Base-by-base conservation (phyloP, 2,797 vertebrate species). In the Tauraco hartlaubi region DNA sequence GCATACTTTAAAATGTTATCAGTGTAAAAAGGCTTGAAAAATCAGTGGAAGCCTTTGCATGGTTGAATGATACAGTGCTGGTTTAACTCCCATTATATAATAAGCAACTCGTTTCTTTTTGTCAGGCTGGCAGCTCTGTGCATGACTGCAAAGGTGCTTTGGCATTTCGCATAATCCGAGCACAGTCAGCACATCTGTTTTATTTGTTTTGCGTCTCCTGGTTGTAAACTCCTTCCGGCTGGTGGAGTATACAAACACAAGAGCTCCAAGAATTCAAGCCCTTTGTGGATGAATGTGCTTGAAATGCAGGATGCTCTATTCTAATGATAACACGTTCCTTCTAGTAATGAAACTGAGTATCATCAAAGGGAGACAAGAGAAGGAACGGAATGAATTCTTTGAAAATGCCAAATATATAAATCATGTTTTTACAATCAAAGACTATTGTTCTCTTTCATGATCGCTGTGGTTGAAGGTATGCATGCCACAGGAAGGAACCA, bases 371-470 rank as follows among this genome's bases (percentile, higher is more conserved):
- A 84, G 58, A 35, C 59, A 31, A 44, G 33, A 79, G 46, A 64
- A 76, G 63, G 62, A 78, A 64, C 0, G 0, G 59, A 86, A 77
- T 69, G 9, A 93, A 77, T 93, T 94, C 18, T 82, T 87, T 92
- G 78, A 82, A 96, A 95, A 91, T 85, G 51, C 33, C 33, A 67
- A 56, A 52, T 92, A 49, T 21, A 74, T 83, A 92, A 82, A 88
- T 91, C 41, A 56, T 87, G 31, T 55, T 95, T 95, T 95, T 87
- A 55, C 73, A 91, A n/a, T 96, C 78, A 93, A 67, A 92, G 85
- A 22, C 86, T 64, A 8, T 90, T 90, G 62, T 92, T 95, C 72
- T 94, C 58, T 92, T 92, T 93, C 72, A 52, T 71, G 55, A 89
- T 89, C 48, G 61, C 43, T 88, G 79, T 88, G 89, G 87, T 69